Evolutionary conservation across 2,888 invertebrate genomes (phyloP).

Genomic region (Apoderus coryli): DNA sequence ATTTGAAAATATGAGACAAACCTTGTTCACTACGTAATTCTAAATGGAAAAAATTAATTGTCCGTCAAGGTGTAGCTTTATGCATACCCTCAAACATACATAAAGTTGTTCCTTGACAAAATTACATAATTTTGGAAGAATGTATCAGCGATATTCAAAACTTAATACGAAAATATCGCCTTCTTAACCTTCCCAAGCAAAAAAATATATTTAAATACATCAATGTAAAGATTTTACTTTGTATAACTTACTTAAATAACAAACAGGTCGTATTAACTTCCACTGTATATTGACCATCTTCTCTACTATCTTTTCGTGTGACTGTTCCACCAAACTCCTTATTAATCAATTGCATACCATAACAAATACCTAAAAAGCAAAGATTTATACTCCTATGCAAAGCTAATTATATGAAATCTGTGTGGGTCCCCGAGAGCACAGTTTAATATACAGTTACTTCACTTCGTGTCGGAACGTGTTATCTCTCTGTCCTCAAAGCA

Average conservation of each 20-base stretch:
- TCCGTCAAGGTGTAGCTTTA: slow-evolving; percentile 13
- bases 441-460: no score
- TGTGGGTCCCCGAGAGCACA: no score
- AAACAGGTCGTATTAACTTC: slow-evolving; percentile 79
- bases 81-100: slow-evolving; percentile 9
- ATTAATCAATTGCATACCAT: slow-evolving; percentile 99
- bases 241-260: slow-evolving; percentile 70
- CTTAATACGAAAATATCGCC: slow-evolving; percentile 6
- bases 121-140: slow-evolving; percentile 12
- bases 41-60: slow-evolving; percentile 4
- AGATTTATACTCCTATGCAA: neutral
- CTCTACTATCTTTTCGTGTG: slow-evolving; percentile 69
- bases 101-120: slow-evolving; percentile 13
- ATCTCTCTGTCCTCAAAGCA: no score
- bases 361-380: slow-evolving; percentile 72
- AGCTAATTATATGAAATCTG: no score
- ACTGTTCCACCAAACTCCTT: slow-evolving; percentile 94
- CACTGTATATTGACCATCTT: slow-evolving; percentile 87
- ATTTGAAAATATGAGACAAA: no score
- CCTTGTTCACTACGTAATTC: no score
- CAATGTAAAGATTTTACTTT: slow-evolving; percentile 1
- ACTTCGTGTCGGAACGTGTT: no score
- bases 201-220: no score
- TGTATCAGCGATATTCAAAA: slow-evolving; percentile 12
- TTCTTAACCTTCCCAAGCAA: slow-evolving; percentile 12